Conservation (phyloP, 2,888 invertebrate genomes). For the Ephialtes manifestator region DNA sequence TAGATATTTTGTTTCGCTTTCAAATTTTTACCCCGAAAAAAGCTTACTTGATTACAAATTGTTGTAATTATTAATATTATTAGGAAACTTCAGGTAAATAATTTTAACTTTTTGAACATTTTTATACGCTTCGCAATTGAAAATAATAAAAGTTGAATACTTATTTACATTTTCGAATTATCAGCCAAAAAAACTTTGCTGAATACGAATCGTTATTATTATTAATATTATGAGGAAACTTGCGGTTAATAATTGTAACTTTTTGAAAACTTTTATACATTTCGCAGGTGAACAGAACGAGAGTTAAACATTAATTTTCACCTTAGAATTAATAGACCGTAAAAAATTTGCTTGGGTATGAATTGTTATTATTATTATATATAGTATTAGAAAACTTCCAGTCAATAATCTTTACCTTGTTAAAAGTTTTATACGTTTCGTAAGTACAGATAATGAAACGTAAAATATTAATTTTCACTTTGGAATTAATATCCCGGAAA, state of each 20-base stretch:
- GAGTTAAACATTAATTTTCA: neutral
- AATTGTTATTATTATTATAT: no score
- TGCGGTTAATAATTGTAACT: constrained; percentile 59
- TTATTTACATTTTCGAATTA: no score
- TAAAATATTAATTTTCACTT: neutral
- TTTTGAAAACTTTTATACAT: neutral
- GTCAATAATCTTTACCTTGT: constrained; percentile 35
- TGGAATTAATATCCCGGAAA: neutral
- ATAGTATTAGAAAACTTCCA: constrained; percentile 59
- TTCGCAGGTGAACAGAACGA: neutral
- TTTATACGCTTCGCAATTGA: no score
- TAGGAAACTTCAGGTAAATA: no score
- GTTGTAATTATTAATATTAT: no score
- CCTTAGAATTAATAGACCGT: neutral
- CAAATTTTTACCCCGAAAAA: no score
- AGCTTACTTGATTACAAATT: no score
- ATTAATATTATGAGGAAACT: constrained; percentile 37
- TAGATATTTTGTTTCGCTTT: no score
- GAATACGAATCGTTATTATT: no score
- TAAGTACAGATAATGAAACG: neutral
- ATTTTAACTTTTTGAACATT: no score
- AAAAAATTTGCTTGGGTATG: neutral
- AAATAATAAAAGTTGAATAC: no score
- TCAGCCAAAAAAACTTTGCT: no score
- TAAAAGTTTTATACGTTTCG: neutral